Evolutionary conservation across 2,888 invertebrate species (phyloP).

Genomic region (Drosophila pullipes): DNA sequence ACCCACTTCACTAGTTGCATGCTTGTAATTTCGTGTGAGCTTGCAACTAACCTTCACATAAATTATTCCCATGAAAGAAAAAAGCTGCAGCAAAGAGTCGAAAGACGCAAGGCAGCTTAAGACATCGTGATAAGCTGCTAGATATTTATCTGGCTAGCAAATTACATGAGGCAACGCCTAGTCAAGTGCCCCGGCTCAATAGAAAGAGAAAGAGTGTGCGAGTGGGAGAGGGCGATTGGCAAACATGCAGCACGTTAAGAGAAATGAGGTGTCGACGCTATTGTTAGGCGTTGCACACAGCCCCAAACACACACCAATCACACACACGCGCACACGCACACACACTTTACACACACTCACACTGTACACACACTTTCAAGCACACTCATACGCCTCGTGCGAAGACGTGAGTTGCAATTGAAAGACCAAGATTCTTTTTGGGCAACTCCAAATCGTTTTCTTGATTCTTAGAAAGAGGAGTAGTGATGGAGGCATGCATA

Average conservation of each 20-base stretch:
- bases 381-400: slow-evolving; percentile 61
- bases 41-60: slow-evolving; percentile 78
- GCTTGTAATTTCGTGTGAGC: slow-evolving; percentile 73
- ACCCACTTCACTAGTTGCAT: slow-evolving; percentile 5
- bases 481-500: neutral
- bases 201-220: slow-evolving; percentile 1
- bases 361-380: neutral
- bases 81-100: slow-evolving; percentile 51
- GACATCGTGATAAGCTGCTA: slow-evolving; percentile 79
- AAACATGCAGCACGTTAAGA: slow-evolving; percentile 53
- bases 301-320: neutral
- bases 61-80: slow-evolving; percentile 73
- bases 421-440: slow-evolving; percentile 19
- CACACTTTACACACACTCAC: neutral
- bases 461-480: slow-evolving; percentile 3
- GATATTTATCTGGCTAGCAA: slow-evolving; percentile 77
- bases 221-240: neutral
- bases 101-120: slow-evolving; percentile 62
- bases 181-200: slow-evolving; percentile 52
- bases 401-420: slow-evolving; percentile 50
- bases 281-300: slow-evolving; percentile 60
- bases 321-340: slow-evolving; percentile 13
- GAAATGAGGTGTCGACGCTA: slow-evolving; percentile 76
- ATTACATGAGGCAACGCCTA: slow-evolving; percentile 80
- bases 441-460: slow-evolving; percentile 1